These are phyloP conservation scores for Drosophila jambulina DNA, from an alignment of 1,140 invertebrate genomes.

Conservation along the genomic window DNA sequence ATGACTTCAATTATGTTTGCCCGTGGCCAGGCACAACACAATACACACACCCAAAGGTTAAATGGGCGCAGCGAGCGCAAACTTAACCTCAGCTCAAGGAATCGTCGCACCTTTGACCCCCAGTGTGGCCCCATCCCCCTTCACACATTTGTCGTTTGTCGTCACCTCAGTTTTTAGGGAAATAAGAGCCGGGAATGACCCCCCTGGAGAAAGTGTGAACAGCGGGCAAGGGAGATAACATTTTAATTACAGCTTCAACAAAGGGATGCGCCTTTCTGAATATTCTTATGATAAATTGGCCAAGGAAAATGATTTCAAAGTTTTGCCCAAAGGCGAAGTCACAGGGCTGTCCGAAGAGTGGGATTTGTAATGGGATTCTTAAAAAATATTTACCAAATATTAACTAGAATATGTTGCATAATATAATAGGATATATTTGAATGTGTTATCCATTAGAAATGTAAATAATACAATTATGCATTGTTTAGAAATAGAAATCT, in stretches of 20 bases:
- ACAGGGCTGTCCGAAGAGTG: neutral
- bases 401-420: too few relatives aligned
- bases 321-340: neutral
- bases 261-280: constrained; percentile 14
- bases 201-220: constrained; percentile 11
- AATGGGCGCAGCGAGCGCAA: constrained; percentile 68
- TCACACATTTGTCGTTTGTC: constrained; percentile 61
- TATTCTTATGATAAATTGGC: constrained; percentile 47
- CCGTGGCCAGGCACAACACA: constrained; percentile 52
- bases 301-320: constrained; percentile 21
- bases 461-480: too few relatives aligned
- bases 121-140: constrained; percentile 32
- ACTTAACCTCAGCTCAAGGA: constrained; percentile 55
- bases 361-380: neutral
- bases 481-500: too few relatives aligned
- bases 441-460: too few relatives aligned
- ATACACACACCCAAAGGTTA: constrained; percentile 57
- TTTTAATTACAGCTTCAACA: constrained; percentile 40
- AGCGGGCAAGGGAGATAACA: constrained; percentile 18
- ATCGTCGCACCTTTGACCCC: constrained; percentile 30
- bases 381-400: neutral
- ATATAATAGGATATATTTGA: too few relatives aligned
- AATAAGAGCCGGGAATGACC: constrained; percentile 24
- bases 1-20: constrained; percentile 83
- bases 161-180: constrained; percentile 48